Conservation (phyloP, 2,888 invertebrate genomes). For the Lamproptera curius region DNA sequence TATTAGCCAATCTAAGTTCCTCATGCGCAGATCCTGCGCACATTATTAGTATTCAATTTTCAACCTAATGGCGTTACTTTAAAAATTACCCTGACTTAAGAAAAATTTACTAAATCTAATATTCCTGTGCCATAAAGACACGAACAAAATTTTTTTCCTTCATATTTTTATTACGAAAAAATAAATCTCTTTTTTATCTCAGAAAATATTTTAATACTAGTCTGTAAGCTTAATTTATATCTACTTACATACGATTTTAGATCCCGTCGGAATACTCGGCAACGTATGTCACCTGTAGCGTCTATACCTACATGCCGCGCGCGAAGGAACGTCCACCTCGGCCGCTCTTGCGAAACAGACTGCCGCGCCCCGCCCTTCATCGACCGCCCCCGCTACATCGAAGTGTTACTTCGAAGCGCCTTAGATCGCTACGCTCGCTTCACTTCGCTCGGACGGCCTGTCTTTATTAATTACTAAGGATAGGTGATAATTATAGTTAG, state of each 20-base stretch:
- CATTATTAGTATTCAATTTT: background rate
- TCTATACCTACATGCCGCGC: slow-evolving; percentile 17
- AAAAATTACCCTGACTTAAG: background rate
- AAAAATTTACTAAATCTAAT: background rate
- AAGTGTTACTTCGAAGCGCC: slow-evolving; percentile 20
- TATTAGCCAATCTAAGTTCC: background rate
- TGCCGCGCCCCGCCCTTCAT: slow-evolving; percentile 18
- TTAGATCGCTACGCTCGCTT: slow-evolving; percentile 11
- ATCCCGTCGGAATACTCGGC: background rate
- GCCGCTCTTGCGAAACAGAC: slow-evolving; percentile 13
- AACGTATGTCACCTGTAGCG: slow-evolving; percentile 14
- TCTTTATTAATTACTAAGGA: slow-evolving; percentile 15
- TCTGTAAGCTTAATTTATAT: background rate
- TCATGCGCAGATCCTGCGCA: slow-evolving; percentile 19
- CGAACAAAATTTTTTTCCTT: background rate
- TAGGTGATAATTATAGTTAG: too few species aligned
- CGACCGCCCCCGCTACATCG: slow-evolving; percentile 14
- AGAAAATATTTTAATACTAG: background rate
- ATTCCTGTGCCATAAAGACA: background rate
- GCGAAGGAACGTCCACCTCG: slow-evolving; percentile 11
- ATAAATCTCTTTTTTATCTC: background rate
- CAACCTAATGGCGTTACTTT: background rate
- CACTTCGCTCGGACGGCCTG: slow-evolving; percentile 2
- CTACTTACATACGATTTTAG: background rate
- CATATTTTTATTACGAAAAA: background rate